A percentile compares a stretch with the other conserved stretches of the same genome.
phyloP scores from a whole-genome alignment of 2,797 vertebrate genomes.

The Gambelia wislizenii region DNA sequence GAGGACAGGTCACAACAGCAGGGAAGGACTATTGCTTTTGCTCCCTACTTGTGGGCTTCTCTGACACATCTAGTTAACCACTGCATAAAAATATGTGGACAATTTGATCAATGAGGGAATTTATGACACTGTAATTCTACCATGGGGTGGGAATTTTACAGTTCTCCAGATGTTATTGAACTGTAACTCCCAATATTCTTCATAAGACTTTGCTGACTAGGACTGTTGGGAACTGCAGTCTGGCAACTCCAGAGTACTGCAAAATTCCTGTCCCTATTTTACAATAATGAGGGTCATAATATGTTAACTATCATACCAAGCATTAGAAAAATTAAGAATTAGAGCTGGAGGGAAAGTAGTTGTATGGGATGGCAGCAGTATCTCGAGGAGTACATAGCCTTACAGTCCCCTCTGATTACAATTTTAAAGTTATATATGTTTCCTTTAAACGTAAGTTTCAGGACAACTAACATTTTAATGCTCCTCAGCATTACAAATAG shows the following conservation, averaged over 20 bases:
- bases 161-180: background rate
- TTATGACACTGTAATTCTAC: background rate
- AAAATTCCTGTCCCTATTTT: background rate
- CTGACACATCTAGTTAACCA: background rate
- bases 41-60: too few species aligned
- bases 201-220: too few species aligned
- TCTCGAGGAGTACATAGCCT: background rate
- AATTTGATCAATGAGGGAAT: background rate
- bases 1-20: background rate
- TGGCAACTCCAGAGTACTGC: background rate
- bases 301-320: background rate
- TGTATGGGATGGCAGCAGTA: background rate
- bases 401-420: background rate
- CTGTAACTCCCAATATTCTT: background rate
- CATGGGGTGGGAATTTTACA: background rate
- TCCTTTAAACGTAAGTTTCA: slow-evolving; percentile 2
- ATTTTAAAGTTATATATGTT: background rate
- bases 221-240: background rate
- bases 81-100: background rate
- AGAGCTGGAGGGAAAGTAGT: background rate
- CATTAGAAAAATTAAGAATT: background rate
- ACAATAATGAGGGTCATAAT: background rate
- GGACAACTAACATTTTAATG: background rate
- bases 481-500: background rate
- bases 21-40: background rate